Evolutionary conservation across 2,888 invertebrate species (phyloP), one percentile per base, ranked within the genome.

Genomic region (Ennomos quercinarius): DNA sequence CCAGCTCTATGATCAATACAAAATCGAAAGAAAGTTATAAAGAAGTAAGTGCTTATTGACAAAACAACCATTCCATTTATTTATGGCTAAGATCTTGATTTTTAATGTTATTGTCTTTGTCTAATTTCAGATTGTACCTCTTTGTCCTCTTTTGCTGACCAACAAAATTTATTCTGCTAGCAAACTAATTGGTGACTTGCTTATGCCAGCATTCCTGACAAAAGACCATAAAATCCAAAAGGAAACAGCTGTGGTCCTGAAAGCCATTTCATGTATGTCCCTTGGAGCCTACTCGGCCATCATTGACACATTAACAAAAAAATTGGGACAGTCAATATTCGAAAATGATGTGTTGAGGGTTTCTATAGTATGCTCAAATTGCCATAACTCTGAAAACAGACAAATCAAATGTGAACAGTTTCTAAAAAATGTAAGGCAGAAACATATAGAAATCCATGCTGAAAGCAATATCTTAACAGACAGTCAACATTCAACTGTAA

Each of bases 171-270:
- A 76, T 40, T 82, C 88, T 36, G 76, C 85, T 41, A 87, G 90
- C 63, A 91, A 87, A 72, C 64, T 91, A 9, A 86, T 93, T 42
- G 86, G 85, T 17, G 90, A 92, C 36, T 73, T 91, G 49, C 68
- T 93, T 9, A 83, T 91, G 76, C 90, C 91, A 57, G 86, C 85
- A 1, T 83, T 91, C 51, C 72, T 87, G 11, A 80, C 78, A 17
- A 91, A 87, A 71, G 75, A 88, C 43, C 38, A 60, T 44, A 74
- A 73, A 4, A 47, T 86, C n/a, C 89, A 90, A 60, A 77, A 70
- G 49, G 71, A 76, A 60, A 67, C 93, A 6, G 64, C 78, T 2
- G 57, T 71, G 59, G 64, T 77, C 3, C 49, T 93, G 52, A 82
- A 87, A 42, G 76, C 73, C 10, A 69, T 93, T 37, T 73, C 78